These are phyloP conservation scores for Papilio glaucus DNA, from an alignment of 1,140 invertebrate genomes.

Conservation along the genomic window DNA sequence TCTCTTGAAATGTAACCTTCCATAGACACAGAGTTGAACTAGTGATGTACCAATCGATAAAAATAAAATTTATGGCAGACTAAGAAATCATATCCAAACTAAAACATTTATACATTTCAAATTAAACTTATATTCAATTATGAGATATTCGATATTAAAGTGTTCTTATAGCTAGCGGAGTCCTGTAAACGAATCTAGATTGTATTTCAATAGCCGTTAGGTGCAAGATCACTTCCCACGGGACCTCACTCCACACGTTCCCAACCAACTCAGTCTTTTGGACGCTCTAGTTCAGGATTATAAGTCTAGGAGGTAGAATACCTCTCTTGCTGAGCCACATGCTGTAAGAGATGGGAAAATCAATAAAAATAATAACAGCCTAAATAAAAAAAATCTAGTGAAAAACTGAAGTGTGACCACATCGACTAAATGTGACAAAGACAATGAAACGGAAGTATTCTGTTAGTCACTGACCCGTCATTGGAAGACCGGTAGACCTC, in stretches of 20 bases:
- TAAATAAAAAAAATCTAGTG: no score
- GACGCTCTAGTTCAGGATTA: conserved; percentile 76
- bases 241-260: not conserved
- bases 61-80: conserved; percentile 5
- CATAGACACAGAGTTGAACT: not conserved
- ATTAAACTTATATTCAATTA: not conserved
- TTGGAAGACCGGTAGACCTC: no score
- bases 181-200: not conserved
- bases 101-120: not conserved
- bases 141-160: not conserved
- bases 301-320: conserved; percentile 85
- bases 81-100: not conserved
- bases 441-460: no score
- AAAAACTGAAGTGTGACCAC: no score
- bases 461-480: no score
- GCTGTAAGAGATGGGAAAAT: conserved; percentile 70
- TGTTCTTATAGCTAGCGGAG: not conserved
- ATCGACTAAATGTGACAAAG: no score
- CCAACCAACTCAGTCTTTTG: conserved; percentile 47
- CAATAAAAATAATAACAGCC: no score
- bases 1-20: not conserved
- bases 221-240: conserved; percentile 21
- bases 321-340: conserved; percentile 88
- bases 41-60: not conserved
- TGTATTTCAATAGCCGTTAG: conserved; percentile 24